Evolutionary conservation across 1,140 invertebrate species (phyloP).

Genomic region (Dreissena rostriformis): DNA sequence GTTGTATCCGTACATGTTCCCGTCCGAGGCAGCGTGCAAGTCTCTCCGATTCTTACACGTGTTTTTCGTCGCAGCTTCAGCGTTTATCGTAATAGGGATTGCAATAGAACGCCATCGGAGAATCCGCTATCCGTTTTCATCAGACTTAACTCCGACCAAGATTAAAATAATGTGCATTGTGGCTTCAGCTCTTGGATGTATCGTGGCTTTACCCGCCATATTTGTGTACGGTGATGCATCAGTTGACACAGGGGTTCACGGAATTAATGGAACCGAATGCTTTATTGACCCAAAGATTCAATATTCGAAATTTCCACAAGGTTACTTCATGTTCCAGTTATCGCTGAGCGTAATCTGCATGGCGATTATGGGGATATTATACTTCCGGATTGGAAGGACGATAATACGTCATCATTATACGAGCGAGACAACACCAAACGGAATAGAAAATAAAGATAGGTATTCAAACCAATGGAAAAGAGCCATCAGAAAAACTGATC

Average conservation of each 20-base stretch:
- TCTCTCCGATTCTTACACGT: constrained; percentile 9
- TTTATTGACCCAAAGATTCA: constrained; percentile 11
- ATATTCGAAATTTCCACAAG: constrained; percentile 12
- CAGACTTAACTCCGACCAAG: not conserved
- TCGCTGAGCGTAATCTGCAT: not conserved
- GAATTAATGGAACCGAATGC: too few species aligned
- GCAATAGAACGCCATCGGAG: constrained; percentile 30
- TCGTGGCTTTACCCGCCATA: constrained; percentile 27
- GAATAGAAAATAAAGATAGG: too few species aligned
- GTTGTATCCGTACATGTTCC: too few species aligned
- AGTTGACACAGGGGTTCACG: too few species aligned
- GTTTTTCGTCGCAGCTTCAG: constrained; percentile 6
- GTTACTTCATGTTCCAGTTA: constrained; percentile 18
- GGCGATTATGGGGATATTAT: constrained; percentile 9
- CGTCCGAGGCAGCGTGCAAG: not conserved
- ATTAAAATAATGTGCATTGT: constrained; percentile 21
- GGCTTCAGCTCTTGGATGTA: not conserved
- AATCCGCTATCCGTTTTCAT: constrained; percentile 10
- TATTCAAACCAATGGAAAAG: too few species aligned
- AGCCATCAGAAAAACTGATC: too few species aligned
- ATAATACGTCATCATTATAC: too few species aligned
- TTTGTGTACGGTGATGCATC: too few species aligned
- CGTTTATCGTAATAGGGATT: too few species aligned
- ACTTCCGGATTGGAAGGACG: constrained; percentile 5
- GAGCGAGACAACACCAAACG: too few species aligned